These are phyloP conservation scores for Acleris emargana DNA, from an alignment of 2,888 invertebrate genomes.

Conservation along the genomic window DNA sequence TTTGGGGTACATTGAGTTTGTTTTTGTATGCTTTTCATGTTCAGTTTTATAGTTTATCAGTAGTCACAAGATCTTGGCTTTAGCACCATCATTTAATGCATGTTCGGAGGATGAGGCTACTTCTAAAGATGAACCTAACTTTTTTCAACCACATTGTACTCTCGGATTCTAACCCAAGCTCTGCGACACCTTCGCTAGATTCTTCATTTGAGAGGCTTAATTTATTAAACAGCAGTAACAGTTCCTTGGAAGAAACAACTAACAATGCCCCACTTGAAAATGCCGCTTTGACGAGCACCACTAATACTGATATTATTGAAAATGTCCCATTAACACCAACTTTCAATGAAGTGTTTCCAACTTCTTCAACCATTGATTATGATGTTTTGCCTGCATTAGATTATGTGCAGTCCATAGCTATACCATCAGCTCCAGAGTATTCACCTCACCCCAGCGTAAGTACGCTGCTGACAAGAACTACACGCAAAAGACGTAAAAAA, in stretches of 20 bases:
- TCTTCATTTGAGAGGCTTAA: background rate
- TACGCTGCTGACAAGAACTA: background rate
- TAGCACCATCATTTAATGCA: constrained; percentile 24
- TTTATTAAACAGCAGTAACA: background rate
- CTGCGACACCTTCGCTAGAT: background rate
- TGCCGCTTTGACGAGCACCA: too few species aligned
- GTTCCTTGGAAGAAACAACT: background rate
- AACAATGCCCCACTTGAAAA: background rate
- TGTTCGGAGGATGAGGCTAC: constrained; percentile 17
- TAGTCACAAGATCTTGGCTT: constrained; percentile 27
- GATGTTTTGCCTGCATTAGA: background rate
- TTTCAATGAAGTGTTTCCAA: background rate
- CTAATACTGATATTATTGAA: too few species aligned
- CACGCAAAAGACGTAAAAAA: background rate
- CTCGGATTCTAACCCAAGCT: background rate
- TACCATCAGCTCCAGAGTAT: background rate
- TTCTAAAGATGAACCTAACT: constrained; percentile 9
- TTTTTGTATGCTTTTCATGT: background rate
- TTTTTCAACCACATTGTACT: background rate
- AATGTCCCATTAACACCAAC: too few species aligned
- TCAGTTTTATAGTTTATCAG: background rate
- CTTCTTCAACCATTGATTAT: background rate
- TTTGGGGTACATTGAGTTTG: background rate
- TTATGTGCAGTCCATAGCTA: background rate
- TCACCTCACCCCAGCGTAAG: background rate